Evolutionary conservation across 2,888 invertebrate species (phyloP), one percentile per base, ranked within the genome.

Genomic region (Oeneis ivallda): DNA sequence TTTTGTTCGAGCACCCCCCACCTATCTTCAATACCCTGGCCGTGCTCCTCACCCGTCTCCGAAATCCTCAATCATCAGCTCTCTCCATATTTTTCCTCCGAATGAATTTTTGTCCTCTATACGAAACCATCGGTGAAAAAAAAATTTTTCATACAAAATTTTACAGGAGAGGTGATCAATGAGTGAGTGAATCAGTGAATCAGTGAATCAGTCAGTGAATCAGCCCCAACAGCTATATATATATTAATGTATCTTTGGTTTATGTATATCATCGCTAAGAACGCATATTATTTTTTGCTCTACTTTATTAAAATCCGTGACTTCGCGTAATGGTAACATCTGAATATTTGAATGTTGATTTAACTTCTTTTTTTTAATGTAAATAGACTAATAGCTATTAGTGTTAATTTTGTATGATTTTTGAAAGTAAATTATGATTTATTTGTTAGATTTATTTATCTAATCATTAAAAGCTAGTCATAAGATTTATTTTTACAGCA

Each of bases 241-340:
- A n/a, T n/a, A n/a, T n/a, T n/a, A n/a, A n/a, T n/a, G n/a, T 47
- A 17, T 47, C 47, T 47, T 47, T 11, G 49, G 49, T 4, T 34
- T 53, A 19, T 15, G 19, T 56, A 19, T 56, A 41, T 56, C 56
- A 56, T 7, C 19, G 56, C 4, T n/a, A 3, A 2, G 11, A 11
- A 56, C 11, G 17, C 39, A 56, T 34, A 60, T 60, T 49, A 34
- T 49, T 60, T 59, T 60, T 60, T 60, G 19, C 19, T 49, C 34
- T 34, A 47, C 49, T 39, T 60, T 60, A 50, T 60, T 60, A 60
- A 60, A 60, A 50, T 17, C 34, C 49, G 49, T 60, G 60, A 60
- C 60, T 60, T 4, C 19, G 60, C 60, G 60, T 26, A 47, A 58
- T 47, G 34, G 45, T 47, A 56, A 56, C 56, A 56, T 56, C 19